Evolutionary conservation across 2,113 vertebrate species (phyloP).

Genomic region (Narcine bancroftii): DNA sequence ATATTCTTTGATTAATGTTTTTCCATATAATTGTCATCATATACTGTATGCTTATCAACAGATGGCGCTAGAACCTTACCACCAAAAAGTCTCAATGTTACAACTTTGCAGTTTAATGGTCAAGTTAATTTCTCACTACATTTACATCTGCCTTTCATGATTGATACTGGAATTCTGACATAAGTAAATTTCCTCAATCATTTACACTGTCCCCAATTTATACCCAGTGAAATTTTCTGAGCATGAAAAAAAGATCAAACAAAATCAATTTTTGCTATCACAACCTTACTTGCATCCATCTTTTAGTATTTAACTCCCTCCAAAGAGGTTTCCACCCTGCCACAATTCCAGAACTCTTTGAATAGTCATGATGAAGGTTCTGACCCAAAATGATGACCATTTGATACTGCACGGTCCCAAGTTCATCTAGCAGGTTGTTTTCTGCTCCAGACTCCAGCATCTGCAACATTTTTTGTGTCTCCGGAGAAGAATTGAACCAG

Average conservation of each 20-base stretch:
- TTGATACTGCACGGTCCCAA: no score
- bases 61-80: neutral
- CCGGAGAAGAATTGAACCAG: no score
- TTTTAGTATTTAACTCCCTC: no score
- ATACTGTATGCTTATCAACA: neutral
- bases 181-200: neutral
- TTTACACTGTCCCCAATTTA: neutral
- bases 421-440: no score
- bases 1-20: neutral
- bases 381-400: no score
- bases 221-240: neutral
- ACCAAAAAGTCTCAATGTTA: neutral
- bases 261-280: neutral
- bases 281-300: no score
- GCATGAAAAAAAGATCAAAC: neutral
- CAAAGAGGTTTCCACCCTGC: no score
- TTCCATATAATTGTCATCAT: neutral
- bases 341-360: no score
- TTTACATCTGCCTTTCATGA: no score
- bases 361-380: no score
- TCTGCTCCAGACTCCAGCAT: no score
- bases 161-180: neutral
- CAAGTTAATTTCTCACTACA: neutral
- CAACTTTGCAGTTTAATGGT: neutral
- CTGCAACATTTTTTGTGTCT: no score